Base-by-base conservation (phyloP, 2,113 vertebrate genomes). In the Dinomys branickii region DNA sequence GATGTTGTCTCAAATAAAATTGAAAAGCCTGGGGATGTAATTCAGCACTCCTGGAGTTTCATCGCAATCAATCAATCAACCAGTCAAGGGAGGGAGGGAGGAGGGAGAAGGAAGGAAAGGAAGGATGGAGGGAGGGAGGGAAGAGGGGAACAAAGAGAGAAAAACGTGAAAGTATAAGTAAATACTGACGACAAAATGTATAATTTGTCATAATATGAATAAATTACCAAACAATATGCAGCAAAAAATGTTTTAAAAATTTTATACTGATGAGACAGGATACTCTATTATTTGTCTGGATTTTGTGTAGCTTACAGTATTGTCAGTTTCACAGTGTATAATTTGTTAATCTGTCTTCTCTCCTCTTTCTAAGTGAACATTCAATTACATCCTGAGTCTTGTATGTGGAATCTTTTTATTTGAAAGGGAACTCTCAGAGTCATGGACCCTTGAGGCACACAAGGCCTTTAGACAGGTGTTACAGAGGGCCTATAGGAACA, bases 351-450 rank as follows among this genome's bases (percentile, higher is more conserved):
- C 47, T 56, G 20, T 24, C 67, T 86, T n/a, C 19, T 73, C 63
- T 92, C 65, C 33, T 87, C n/a, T 91, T 88, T 54, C 58, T 67
- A 96, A 89, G 82, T 73, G 85, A 52, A 63, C 88, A 67, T 30
- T 94, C 30, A 81, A 81, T 92, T 90, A 41, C 86, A 61, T 41
- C 54, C 44, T 5, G 1, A 61, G 26, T 59, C 86, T 94, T 90
- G 10, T 38, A n/a, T 78, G 84, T 81, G 24, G 38, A 78, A 47
- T 56, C 33, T 77, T 94, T 67, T 94, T 30, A 41, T 81, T 84
- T 77, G 20, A 83, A 95, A 73, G 44, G 75, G 63, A 38, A 1
- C 28, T 26, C 69, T 77, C 71, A 63, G 83, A 82, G 47, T 65
- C 84, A 75, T 59, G 80, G 77, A 65, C 84, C 50, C 56, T 65